Base-by-base conservation (phyloP, 2,888 invertebrate species). In the Protodeltote pygarga region DNA sequence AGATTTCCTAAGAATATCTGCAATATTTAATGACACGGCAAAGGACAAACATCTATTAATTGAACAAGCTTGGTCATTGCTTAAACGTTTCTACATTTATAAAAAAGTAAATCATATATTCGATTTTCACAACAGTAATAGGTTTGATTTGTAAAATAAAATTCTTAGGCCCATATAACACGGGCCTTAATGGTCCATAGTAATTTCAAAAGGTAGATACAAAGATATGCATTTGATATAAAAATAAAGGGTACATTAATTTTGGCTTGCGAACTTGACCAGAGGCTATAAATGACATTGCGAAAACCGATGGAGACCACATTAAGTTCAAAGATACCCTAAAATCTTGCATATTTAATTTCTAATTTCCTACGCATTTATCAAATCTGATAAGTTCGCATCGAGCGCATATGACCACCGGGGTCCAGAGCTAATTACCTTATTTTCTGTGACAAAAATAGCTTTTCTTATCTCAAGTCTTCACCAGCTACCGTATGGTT, bases 401-500 rank as follows among this genome's bases (percentile, higher is more conserved):
- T 60, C 53, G 49, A 53, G 72, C 79, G 64, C 71, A 76, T 69
- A 68, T 78, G 88, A 87, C 89, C 90, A 88, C 90, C 91, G 89
- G 85, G 75, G 73, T 74, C 75, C 84, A 81, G 81, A 87, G 86
- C 83, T 79, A 79, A 77, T 77, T 77, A 82, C 77, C 77, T 83
- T 85, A 79, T 76, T 75, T 79, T 81, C 80, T 77, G 85, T 91
- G 89, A 85, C 86, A 92, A 92, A 92, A 92, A 91, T 92, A 92
- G 83, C 87, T 79, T 87, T 76, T 81, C 84, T 87, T 85, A 84
- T 78, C 65, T 69, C 76, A 79, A 83, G 61, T 79, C 76, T 74
- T 77, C 75, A 71, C 77, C 73, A 68, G 67, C 77, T 79, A 81
- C 70, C 79, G 67, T 79, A 76, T 72, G 79, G 79, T 82, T 82